phyloP scores from a whole-genome alignment of 1,140 invertebrate genomes.

The Patella vulgata region DNA sequence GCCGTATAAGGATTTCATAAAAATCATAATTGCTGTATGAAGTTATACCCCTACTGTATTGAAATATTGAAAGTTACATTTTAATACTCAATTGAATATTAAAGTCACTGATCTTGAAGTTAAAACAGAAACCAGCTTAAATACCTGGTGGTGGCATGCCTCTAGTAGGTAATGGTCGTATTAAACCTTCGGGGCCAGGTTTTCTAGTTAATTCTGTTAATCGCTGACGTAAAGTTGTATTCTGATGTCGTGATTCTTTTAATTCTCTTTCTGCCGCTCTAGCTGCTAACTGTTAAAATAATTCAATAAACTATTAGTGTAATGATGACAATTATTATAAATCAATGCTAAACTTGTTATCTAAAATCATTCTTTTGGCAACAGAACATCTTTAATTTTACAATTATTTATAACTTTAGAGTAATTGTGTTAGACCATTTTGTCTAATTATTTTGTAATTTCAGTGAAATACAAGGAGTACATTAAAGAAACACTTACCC shows the following conservation, averaged over 20 bases:
- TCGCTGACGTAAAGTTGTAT: slow-evolving; percentile 53
- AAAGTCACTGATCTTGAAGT: background rate
- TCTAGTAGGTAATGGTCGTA: slow-evolving; percentile 54
- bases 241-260: slow-evolving; percentile 54
- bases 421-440: too few relatives aligned
- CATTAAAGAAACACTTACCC: slow-evolving; percentile 44
- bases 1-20: too few relatives aligned
- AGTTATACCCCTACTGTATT: background rate
- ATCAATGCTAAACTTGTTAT: background rate
- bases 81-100: background rate
- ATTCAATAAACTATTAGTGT: slow-evolving; percentile 3
- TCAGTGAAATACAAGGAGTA: background rate
- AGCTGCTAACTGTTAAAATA: slow-evolving; percentile 47
- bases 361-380: background rate
- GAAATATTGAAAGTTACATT: background rate
- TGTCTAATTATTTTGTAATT: background rate
- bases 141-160: slow-evolving; percentile 55
- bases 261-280: slow-evolving; percentile 58
- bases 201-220: slow-evolving; percentile 52
- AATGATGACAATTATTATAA: background rate
- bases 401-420: background rate
- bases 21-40: background rate
- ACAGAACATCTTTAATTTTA: background rate
- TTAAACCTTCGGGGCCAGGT: slow-evolving; percentile 48
- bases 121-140: too few relatives aligned